phyloP scores from a whole-genome alignment of 2,888 invertebrate genomes.

The Harpagoxenus sublaevis region DNA sequence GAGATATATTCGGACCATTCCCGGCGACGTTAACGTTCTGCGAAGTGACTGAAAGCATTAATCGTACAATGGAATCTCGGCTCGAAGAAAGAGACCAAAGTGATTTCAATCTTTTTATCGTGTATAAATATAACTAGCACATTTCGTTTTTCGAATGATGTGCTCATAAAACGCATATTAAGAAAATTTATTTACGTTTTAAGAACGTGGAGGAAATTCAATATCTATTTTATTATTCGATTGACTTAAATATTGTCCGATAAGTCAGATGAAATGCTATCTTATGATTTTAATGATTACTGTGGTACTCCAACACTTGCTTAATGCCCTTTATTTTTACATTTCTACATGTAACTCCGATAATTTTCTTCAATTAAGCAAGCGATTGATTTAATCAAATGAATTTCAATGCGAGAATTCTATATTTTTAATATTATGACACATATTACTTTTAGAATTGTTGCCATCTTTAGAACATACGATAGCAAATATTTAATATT shows the following conservation, averaged over 20 bases:
- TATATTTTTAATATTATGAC: background rate
- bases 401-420: background rate
- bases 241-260: background rate
- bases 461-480: background rate
- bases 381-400: background rate
- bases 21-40: constrained; percentile 17
- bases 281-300: background rate
- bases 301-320: background rate
- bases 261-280: background rate
- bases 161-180: background rate
- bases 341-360: background rate
- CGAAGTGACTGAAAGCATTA: constrained; percentile 18
- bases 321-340: background rate
- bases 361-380: constrained; percentile 21
- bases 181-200: constrained; percentile 9
- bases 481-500: constrained; percentile 19
- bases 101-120: constrained; percentile 8
- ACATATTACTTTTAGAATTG: constrained; percentile 14
- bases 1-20: background rate
- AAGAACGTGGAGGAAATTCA: constrained; percentile 3
- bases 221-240: background rate
- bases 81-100: background rate
- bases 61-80: background rate
- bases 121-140: background rate
- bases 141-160: background rate